A percentile compares a stretch with the other conserved stretches of the same genome.
phyloP scores from a whole-genome alignment of 92 coral and sea anemone genomes.

The Epizoanthus ramosus region DNA sequence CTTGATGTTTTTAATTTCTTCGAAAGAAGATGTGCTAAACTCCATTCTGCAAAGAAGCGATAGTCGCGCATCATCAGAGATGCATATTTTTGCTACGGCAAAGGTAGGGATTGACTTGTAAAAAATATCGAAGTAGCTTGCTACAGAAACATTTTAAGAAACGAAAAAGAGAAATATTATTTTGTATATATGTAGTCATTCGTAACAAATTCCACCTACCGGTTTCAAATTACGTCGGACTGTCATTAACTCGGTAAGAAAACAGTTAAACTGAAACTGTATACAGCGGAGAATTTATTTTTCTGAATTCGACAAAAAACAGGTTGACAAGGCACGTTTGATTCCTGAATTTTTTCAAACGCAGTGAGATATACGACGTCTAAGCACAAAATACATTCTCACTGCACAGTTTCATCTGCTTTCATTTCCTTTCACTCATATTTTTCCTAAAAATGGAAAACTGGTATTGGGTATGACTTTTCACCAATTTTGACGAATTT shows the following conservation, averaged over 20 bases:
- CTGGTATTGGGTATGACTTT: too few relatives aligned
- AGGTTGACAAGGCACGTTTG: too few relatives aligned
- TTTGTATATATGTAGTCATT: constrained; percentile 33
- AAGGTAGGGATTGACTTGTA: neutral
- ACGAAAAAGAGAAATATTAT: neutral
- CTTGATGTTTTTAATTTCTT: too few relatives aligned
- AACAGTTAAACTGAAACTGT: neutral
- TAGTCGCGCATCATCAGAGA: neutral
- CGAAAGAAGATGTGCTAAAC: neutral
- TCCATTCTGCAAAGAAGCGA: neutral
- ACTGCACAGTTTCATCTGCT: too few relatives aligned
- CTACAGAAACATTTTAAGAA: constrained; percentile 1
- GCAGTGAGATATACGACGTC: too few relatives aligned
- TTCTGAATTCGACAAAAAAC: neutral
- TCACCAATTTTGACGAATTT: too few relatives aligned
- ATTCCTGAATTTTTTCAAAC: too few relatives aligned
- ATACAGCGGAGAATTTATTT: neutral
- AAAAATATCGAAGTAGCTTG: constrained; percentile 26
- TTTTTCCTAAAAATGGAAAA: too few relatives aligned
- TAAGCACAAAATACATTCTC: too few relatives aligned
- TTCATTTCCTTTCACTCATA: too few relatives aligned
- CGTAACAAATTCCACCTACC: neutral
- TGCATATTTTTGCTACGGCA: constrained; percentile 4
- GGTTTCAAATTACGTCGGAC: neutral
- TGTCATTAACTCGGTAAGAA: neutral